phyloP scores from a whole-genome alignment of 2,113 vertebrate species.

The Polypterus senegalus region DNA sequence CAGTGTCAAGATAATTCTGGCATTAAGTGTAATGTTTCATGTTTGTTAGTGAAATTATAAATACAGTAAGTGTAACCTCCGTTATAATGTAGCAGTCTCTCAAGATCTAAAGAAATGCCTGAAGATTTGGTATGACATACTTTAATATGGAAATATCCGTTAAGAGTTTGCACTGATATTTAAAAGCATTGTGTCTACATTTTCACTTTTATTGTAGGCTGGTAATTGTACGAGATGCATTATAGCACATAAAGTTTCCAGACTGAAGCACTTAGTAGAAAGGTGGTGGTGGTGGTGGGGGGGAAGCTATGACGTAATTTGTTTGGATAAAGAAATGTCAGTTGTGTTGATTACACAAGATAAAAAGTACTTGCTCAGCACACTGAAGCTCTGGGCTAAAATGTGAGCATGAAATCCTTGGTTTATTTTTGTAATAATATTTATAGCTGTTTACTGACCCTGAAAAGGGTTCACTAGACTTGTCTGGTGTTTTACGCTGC shows the following conservation, averaged over 20 bases:
- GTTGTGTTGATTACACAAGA: slow-evolving; percentile 52
- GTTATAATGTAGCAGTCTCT: too few relatives aligned
- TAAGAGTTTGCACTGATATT: too few relatives aligned
- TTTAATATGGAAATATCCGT: too few relatives aligned
- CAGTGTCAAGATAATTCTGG: too few relatives aligned
- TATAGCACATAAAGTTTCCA: slow-evolving; percentile 53
- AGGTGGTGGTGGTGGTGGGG: slow-evolving; percentile 18
- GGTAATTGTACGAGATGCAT: slow-evolving; percentile 27
- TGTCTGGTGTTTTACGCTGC: slow-evolving; percentile 56
- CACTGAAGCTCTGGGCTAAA: slow-evolving; percentile 63
- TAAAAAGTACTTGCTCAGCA: slow-evolving; percentile 64
- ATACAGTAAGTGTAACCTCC: too few relatives aligned
- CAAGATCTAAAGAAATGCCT: too few relatives aligned
- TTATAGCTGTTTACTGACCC: slow-evolving; percentile 74
- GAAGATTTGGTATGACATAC: too few relatives aligned
- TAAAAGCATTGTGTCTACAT: not conserved
- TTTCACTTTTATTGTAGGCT: too few relatives aligned
- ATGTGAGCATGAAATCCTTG: slow-evolving; percentile 67
- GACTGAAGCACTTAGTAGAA: slow-evolving; percentile 52
- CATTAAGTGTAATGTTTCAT: too few relatives aligned
- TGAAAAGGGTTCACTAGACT: slow-evolving; percentile 61
- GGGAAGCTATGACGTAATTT: slow-evolving; percentile 50
- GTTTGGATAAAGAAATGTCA: slow-evolving; percentile 62
- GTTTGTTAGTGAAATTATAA: too few relatives aligned
- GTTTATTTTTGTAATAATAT: slow-evolving; percentile 75